phyloP scores from a whole-genome alignment of 2,797 vertebrate genomes.

The Pipistrellus pygmaeus region DNA sequence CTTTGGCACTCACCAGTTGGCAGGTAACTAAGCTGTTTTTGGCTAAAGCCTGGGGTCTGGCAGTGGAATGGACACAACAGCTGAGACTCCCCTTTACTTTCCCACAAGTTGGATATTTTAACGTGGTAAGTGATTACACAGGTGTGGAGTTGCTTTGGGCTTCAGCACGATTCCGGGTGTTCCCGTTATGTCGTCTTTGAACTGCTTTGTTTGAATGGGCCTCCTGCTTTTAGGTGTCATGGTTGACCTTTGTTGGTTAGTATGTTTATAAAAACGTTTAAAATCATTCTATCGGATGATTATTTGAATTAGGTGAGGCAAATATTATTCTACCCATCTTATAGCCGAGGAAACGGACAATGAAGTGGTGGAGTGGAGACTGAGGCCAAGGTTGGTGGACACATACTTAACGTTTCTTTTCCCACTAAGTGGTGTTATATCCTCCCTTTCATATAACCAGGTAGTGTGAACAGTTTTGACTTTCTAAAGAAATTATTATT shows the following conservation, averaged over 20 bases:
- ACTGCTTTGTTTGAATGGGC: conserved; percentile 17
- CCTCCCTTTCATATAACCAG: conserved; percentile 72
- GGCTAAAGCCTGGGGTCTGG: not conserved
- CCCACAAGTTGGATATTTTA: conserved; percentile 8
- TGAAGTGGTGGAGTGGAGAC: not conserved
- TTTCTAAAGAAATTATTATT: conserved; percentile 79
- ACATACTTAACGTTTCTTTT: conserved; percentile 23
- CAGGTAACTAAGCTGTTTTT: conserved; percentile 15
- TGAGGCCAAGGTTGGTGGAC: not conserved
- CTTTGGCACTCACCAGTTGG: not conserved
- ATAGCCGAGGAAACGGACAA: not conserved
- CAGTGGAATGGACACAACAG: not conserved
- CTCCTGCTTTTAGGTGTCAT: conserved; percentile 9
- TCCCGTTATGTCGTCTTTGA: not conserved
- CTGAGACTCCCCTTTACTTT: conserved; percentile 19
- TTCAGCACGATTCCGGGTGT: not conserved
- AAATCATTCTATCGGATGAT: not conserved
- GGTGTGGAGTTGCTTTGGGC: conserved; percentile 30
- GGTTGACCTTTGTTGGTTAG: conserved; percentile 13
- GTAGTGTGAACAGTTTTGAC: conserved; percentile 72
- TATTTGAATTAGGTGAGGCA: not conserved
- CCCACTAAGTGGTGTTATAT: conserved; percentile 55
- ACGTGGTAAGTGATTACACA: not conserved
- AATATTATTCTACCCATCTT: conserved; percentile 3
- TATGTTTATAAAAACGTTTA: not conserved